These are phyloP conservation scores for Sycophila sp. DNA, from an alignment of 1,140 invertebrate genomes.

Conservation along the genomic window DNA sequence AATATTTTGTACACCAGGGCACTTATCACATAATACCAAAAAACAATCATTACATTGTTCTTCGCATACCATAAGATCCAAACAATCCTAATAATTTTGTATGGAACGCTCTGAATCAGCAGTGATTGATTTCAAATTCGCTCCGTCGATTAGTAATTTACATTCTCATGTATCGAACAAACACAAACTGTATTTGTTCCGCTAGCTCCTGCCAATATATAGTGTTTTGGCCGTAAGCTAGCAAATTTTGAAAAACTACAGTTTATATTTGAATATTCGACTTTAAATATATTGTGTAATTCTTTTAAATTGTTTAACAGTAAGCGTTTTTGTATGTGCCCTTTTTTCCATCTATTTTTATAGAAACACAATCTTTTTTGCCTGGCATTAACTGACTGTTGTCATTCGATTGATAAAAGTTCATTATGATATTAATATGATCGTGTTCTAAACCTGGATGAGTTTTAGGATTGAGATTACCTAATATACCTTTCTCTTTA, in stretches of 20 bases:
- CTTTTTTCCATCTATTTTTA: not conserved
- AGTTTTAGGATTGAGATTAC: not conserved
- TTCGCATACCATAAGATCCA: slow-evolving; percentile 31
- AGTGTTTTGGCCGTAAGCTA: not conserved
- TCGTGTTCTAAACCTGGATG: not conserved
- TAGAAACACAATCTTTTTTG: not conserved
- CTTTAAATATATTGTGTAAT: not conserved
- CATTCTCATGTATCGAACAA: not conserved
- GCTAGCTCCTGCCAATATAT: not conserved
- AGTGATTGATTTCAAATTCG: not conserved
- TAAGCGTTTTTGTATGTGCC: not conserved
- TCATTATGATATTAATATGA: not conserved
- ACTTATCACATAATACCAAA: slow-evolving; percentile 31
- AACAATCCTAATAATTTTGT: slow-evolving; percentile 23
- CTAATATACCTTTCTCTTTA: not conserved
- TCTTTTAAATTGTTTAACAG: not conserved
- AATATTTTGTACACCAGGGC: slow-evolving; percentile 31
- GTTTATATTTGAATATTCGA: too few relatives aligned
- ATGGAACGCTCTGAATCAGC: not conserved
- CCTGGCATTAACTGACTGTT: not conserved
- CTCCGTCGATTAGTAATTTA: not conserved
- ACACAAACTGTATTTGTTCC: not conserved
- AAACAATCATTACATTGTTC: slow-evolving; percentile 31
- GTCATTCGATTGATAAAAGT: not conserved
- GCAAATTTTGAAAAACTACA: too few relatives aligned